Conservation (phyloP, 2,113 vertebrate species). For the Morone saxatilis region DNA sequence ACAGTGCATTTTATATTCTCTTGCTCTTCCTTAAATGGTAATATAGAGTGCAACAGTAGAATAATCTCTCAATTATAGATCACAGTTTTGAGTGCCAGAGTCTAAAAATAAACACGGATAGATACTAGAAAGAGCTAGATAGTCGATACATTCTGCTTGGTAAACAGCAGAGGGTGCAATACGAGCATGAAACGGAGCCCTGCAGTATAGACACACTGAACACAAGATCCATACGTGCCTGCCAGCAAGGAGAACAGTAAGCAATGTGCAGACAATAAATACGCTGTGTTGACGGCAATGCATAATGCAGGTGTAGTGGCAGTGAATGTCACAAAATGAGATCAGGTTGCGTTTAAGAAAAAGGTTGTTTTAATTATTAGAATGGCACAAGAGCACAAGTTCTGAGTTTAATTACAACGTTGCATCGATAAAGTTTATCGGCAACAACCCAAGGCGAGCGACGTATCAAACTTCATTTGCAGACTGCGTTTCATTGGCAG, state of each 20-base stretch:
- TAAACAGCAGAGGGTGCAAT: slow-evolving; percentile 71
- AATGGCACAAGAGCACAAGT: slow-evolving; percentile 2
- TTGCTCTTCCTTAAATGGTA: not conserved
- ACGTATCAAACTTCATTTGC: not conserved
- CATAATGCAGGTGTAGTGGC: slow-evolving; percentile 14
- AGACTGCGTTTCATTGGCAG: slow-evolving; percentile 10
- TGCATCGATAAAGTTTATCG: slow-evolving; percentile 18
- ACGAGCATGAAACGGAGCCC: slow-evolving; percentile 26
- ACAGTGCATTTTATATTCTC: not conserved
- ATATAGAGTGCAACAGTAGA: not conserved
- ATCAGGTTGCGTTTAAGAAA: slow-evolving; percentile 30
- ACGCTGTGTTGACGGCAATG: slow-evolving; percentile 9
- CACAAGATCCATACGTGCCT: not conserved
- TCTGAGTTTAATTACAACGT: slow-evolving; percentile 35
- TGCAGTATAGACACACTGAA: not conserved
- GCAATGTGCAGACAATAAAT: slow-evolving; percentile 21
- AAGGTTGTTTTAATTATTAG: slow-evolving; percentile 30
- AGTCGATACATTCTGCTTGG: not conserved
- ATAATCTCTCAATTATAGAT: not conserved
- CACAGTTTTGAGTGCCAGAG: not conserved
- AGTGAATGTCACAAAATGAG: slow-evolving; percentile 12
- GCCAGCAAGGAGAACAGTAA: slow-evolving; percentile 6
- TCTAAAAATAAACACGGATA: not conserved
- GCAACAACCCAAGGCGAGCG: slow-evolving; percentile 3
- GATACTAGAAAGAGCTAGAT: not conserved